These are phyloP conservation scores for Zingel zingel DNA, from an alignment of 2,113 vertebrate genomes.

Conservation along the genomic window DNA sequence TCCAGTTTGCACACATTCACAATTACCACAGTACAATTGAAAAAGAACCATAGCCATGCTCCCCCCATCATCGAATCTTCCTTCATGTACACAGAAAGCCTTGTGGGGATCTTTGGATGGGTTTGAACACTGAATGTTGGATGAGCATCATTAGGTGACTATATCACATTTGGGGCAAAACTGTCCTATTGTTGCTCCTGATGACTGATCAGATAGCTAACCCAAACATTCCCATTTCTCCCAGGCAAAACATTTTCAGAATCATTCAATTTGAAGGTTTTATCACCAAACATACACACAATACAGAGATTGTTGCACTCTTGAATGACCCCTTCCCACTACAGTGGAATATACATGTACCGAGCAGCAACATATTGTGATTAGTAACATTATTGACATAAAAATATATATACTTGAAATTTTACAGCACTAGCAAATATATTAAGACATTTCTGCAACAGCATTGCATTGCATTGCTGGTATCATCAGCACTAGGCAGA, in stretches of 20 bases:
- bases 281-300: conserved; percentile 32
- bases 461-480: conserved; percentile 63
- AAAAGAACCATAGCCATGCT: conserved; percentile 26
- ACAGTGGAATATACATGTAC: conserved; percentile 48
- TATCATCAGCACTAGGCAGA: conserved; percentile 61
- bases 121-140: conserved; percentile 10
- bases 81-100: conserved; percentile 53
- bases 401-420: conserved; percentile 62
- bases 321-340: not conserved
- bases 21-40: conserved; percentile 44
- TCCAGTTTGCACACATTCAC: conserved; percentile 71
- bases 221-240: not conserved
- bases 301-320: conserved; percentile 4
- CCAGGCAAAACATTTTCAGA: conserved; percentile 7
- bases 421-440: conserved; percentile 70
- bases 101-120: conserved; percentile 43
- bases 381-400: conserved; percentile 57
- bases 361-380: conserved; percentile 72
- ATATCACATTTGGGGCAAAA: not conserved
- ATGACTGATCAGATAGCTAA: conserved; percentile 5
- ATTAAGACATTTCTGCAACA: conserved; percentile 83
- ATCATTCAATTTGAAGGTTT: conserved; percentile 10
- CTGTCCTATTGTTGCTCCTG: conserved; percentile 5
- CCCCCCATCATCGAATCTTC: conserved; percentile 24
- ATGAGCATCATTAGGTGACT: conserved; percentile 2